Evolutionary conservation across 2,888 invertebrate genomes (phyloP).

Genomic region (Leucophenga maculata): DNA sequence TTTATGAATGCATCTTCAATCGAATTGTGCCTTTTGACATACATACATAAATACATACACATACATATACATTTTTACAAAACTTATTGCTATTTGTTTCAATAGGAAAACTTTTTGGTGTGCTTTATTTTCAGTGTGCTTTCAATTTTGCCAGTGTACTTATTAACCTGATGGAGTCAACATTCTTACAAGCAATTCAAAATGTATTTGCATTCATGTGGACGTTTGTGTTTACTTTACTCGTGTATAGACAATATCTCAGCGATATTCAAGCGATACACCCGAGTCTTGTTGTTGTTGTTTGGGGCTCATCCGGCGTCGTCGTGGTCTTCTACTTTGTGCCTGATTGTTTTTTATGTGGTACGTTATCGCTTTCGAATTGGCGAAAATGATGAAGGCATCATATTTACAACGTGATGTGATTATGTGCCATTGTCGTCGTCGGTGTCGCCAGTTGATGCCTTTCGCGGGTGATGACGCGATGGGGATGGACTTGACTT

Average conservation of each 20-base stretch:
- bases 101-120: too few relatives aligned
- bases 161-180: too few relatives aligned
- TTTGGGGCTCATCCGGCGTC: too few relatives aligned
- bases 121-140: background rate
- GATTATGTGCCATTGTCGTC: constrained; percentile 41
- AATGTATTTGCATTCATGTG: too few relatives aligned
- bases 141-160: background rate
- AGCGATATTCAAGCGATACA: background rate
- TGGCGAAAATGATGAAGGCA: constrained; percentile 32
- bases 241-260: background rate
- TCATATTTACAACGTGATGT: constrained; percentile 39
- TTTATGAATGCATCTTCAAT: too few relatives aligned
- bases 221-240: too few relatives aligned
- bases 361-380: constrained; percentile 42
- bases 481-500: background rate
- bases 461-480: background rate
- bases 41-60: too few relatives aligned
- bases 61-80: too few relatives aligned
- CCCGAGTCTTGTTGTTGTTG: background rate
- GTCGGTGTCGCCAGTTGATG: constrained; percentile 35
- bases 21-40: too few relatives aligned
- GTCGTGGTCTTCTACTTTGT: background rate
- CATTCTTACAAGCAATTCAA: too few relatives aligned
- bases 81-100: too few relatives aligned
- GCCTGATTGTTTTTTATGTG: constrained; percentile 21